Base-by-base conservation (phyloP, 2,888 invertebrate genomes). In the Harmothoe impar region DNA sequence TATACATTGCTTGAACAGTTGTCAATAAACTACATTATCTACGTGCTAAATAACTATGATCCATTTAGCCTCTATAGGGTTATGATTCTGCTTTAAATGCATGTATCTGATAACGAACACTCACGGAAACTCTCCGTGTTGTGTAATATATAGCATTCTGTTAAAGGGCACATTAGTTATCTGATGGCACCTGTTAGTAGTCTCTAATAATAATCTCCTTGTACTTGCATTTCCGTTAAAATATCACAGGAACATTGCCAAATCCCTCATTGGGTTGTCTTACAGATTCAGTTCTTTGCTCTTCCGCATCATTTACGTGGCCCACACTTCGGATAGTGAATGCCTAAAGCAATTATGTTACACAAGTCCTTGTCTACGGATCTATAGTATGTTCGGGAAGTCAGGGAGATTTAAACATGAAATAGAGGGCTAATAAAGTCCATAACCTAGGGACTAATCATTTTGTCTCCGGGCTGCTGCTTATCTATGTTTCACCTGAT, bases 171-270 rank as follows among this genome's bases (percentile, higher is more conserved):
- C 72, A 72, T 72, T 72, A 62, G 3, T 62, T n/a, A 62, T 72
- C n/a, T 7, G n/a, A 62, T n/a, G 72, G 3, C 29, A 72, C 72
- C 72, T 72, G 72, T 72, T 72, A 72, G 31, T 25, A n/a, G 1
- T 15, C 25, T 29, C 25, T 72, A 72, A 3, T 43, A 10, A 43
- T 43, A 72, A 72, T n/a, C 72, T 72, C 29, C 25, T n/a, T 72
- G 25, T 29, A 20, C 62, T 62, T n/a, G 62, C 1, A 20, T 62
- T 62, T 62, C n/a, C n/a, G 3, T 72, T 29, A 15, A 29, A 72
- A 72, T 72, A 72, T 72, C 72, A 72, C 72, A 72, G 72, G 72
- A 72, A 72, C 72, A 72, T 15, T n/a, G 29, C 72, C 72, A 25
- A 23, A 72, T 29, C 17, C 29, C 72, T 29, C 72, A 29, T n/a